Base-by-base conservation (phyloP, 2,113 vertebrate genomes). In the Ornithorhynchus anatinus region DNA sequence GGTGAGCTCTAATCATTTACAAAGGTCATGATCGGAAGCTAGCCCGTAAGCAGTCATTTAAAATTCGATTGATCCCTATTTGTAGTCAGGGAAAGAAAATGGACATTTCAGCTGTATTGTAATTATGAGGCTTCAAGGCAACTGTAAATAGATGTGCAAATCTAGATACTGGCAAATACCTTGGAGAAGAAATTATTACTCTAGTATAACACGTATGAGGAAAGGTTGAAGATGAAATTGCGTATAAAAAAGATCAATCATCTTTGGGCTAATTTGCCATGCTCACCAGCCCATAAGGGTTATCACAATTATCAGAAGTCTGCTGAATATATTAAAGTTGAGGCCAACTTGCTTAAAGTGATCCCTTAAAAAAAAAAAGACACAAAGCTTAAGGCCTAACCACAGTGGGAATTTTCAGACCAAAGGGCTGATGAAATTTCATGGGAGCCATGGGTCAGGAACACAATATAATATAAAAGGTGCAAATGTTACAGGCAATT, bases 11-110 rank as follows among this genome's bases (percentile, higher is more conserved):
- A 93, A 97, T 96, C 95, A 95, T 96, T 95, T 96, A 94, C 94
- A 97, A 99, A 98, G 96, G 96, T 97, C 96, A 96, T 79, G 84
- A 92, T 91, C 66, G 75, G 92, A 79, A 94, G 91, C 89, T 72
- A 91, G 93, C 91, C 91, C 93, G 19, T 87, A 68, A 92, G 93
- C 91, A 69, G 81, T 92, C 92, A 93, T 95, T 95, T 95, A 94
- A 95, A 95, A 95, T 94, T 91, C 91, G 72, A 95, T 95, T 94
- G 94, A 95, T 95, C 94, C 93, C 92, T 93, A 94, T 95, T 94
- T 95, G 94, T 92, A 94, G 93, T 92, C 93, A 86, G 91, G 89
- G 87, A 92, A 93, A 90, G 92, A 94, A 94, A 93, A 94, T 92
- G 91, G 93, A 90, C 92, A 92, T 94, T 95, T 94, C 92, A 89